phyloP scores from a whole-genome alignment of 2,888 invertebrate genomes.

The Pseudococcus jackbeardsleyi region DNA sequence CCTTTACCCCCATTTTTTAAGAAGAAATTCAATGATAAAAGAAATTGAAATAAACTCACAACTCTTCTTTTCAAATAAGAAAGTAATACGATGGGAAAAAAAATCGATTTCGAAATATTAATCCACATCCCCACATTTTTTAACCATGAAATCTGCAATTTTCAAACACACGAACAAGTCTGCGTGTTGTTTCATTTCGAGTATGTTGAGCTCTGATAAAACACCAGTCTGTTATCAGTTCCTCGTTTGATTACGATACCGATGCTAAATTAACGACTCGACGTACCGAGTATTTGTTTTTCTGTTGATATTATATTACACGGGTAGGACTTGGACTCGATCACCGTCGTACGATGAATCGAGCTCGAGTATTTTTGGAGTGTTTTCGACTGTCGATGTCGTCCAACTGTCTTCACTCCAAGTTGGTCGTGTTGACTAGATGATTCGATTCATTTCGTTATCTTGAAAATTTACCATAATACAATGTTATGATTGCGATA shows the following conservation, averaged over 20 bases:
- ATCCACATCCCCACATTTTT: no score
- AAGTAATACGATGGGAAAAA: no score
- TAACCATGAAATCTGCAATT: background rate
- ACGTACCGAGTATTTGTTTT: background rate
- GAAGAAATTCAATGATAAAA: no score
- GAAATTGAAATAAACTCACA: no score
- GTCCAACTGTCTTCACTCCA: background rate
- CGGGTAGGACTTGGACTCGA: background rate
- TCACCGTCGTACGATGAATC: background rate
- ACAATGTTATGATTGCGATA: background rate
- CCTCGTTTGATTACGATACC: constrained; percentile 43
- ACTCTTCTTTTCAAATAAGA: no score
- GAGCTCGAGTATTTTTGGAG: background rate
- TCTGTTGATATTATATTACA: background rate
- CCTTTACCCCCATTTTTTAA: no score
- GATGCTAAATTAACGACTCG: background rate
- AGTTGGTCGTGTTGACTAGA: background rate
- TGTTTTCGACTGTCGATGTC: background rate
- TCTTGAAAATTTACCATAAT: background rate
- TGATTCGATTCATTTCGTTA: background rate
- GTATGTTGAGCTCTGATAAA: constrained; percentile 30
- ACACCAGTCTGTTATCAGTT: constrained; percentile 1
- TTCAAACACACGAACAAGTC: background rate
- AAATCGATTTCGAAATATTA: no score
- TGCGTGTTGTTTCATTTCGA: background rate